A percentile compares a stretch with the other conserved stretches of the same genome.
phyloP scores from a whole-genome alignment of 2,888 invertebrate species.

The Mesorhabditis belari region DNA sequence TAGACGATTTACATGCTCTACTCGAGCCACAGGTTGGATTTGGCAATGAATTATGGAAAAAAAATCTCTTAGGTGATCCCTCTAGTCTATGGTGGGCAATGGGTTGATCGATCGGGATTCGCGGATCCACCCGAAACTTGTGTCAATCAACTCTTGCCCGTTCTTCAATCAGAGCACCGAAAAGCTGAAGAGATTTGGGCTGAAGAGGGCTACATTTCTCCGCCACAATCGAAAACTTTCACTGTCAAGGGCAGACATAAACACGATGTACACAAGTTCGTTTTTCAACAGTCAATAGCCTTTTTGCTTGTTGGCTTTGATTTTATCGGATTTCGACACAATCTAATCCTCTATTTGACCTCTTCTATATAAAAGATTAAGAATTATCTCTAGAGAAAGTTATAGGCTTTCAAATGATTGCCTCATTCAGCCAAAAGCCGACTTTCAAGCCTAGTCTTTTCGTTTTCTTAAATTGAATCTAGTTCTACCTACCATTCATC shows the following conservation, averaged over 20 bases:
- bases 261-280: not conserved
- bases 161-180: slow-evolving; percentile 1
- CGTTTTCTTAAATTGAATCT: too few relatives aligned
- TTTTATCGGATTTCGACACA: too few relatives aligned
- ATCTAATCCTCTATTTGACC: too few relatives aligned
- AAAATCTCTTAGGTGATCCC: slow-evolving; percentile 29
- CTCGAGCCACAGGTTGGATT: slow-evolving; percentile 27
- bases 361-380: too few relatives aligned
- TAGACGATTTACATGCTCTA: slow-evolving; percentile 34
- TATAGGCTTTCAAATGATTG: too few relatives aligned
- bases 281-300: too few relatives aligned
- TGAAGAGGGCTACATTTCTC: not conserved
- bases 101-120: slow-evolving; percentile 38
- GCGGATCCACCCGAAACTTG: slow-evolving; percentile 30
- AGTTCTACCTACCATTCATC: too few relatives aligned
- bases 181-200: not conserved
- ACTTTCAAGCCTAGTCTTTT: too few relatives aligned
- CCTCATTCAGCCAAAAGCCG: too few relatives aligned
- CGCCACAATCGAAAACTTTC: slow-evolving; percentile 2
- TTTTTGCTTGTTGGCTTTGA: too few relatives aligned
- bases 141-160: slow-evolving; percentile 10
- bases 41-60: slow-evolving; percentile 1
- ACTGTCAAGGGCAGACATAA: not conserved
- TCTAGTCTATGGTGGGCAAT: slow-evolving; percentile 35
- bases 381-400: too few relatives aligned